phyloP scores from a whole-genome alignment of 2,113 vertebrate species.

The Ellobius talpinus region DNA sequence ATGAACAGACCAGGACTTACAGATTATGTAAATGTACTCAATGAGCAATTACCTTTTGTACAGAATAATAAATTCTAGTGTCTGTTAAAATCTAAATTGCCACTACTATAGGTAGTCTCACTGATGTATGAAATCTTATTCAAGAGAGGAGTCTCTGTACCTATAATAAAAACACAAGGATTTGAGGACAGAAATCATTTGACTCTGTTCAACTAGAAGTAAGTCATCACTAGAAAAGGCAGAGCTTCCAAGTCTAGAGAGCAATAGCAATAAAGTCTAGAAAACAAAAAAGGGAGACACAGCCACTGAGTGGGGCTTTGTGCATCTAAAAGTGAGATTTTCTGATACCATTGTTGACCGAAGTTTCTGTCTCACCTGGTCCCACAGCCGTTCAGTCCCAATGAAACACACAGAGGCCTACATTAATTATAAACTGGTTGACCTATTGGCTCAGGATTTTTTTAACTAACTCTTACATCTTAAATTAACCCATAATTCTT shows the following conservation, averaged over 20 bases:
- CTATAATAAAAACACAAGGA: neutral
- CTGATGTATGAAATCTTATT: neutral
- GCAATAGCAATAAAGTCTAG: neutral
- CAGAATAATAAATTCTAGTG: neutral
- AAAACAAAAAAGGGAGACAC: constrained; percentile 29
- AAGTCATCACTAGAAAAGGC: neutral
- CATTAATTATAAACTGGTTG: too few relatives aligned
- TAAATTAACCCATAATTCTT: too few relatives aligned
- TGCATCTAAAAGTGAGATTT: neutral
- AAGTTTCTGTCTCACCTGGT: too few relatives aligned
- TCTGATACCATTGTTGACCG: neutral
- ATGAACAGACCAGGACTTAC: neutral
- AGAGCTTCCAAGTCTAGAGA: neutral
- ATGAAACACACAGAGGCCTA: too few relatives aligned
- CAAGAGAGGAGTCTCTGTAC: neutral
- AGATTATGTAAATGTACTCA: constrained; percentile 4
- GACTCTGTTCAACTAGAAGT: neutral
- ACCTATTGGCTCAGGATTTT: too few relatives aligned
- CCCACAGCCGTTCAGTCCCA: too few relatives aligned
- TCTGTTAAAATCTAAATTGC: neutral
- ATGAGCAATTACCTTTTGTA: neutral
- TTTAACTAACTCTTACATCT: too few relatives aligned
- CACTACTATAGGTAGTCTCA: neutral
- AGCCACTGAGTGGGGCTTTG: neutral
- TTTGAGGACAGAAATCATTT: neutral